A percentile compares a stretch with the other conserved stretches of the same genome.
Conservation (phyloP, 2,797 vertebrate genomes). For the Odontamblyopus rebecca region DNA sequence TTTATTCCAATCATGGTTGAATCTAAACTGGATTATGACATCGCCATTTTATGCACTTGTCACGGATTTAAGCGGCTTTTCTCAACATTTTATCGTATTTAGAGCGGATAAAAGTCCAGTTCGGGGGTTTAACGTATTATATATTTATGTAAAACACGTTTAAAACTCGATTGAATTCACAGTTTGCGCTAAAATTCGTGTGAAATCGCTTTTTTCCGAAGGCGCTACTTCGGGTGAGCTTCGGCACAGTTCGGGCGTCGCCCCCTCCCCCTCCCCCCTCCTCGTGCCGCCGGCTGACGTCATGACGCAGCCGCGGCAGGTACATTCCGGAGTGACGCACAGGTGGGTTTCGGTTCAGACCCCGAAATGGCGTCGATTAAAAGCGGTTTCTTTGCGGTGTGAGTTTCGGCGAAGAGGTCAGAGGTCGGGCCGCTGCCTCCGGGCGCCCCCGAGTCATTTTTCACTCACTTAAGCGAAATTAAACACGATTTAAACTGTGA, state of each 20-base stretch:
- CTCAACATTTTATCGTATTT: not conserved
- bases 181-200: not conserved
- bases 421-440: not conserved
- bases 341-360: constrained; percentile 4
- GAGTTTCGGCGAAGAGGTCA: not conserved
- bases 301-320: constrained; percentile 27
- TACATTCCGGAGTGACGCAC: constrained; percentile 17
- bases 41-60: constrained; percentile 3
- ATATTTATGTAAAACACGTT: not conserved
- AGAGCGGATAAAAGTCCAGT: not conserved
- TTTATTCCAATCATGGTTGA: no score
- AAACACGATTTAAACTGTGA: no score
- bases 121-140: not conserved
- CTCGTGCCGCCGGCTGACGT: constrained; percentile 17
- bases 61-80: not conserved
- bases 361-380: not conserved
- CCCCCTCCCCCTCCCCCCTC: constrained; percentile 15
- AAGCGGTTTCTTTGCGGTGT: not conserved
- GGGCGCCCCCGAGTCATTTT: not conserved
- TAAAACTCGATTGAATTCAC: not conserved
- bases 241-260: constrained; percentile 22
- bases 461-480: not conserved
- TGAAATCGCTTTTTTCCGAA: not conserved
- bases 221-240: not conserved
- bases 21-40: not conserved